A percentile compares a stretch with the other conserved stretches of the same genome.
Conservation (phyloP, 2,113 vertebrate species). For the Leucoraja erinaceus region DNA sequence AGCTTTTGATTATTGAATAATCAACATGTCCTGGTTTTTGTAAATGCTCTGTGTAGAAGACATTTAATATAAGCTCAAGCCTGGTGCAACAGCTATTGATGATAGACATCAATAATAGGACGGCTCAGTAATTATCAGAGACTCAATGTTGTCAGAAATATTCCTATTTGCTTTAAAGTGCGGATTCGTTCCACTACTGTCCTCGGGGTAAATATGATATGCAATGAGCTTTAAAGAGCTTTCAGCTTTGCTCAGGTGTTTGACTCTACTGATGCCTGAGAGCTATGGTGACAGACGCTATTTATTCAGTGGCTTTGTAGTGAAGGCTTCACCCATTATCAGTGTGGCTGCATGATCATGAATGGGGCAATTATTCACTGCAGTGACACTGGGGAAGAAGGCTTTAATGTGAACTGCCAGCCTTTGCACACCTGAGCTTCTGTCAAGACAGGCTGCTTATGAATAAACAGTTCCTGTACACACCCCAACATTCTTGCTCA, state of each 20-base stretch:
- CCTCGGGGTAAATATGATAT: constrained; percentile 25
- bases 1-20: not conserved
- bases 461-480: constrained; percentile 22
- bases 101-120: constrained; percentile 8
- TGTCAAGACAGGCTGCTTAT: constrained; percentile 11
- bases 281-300: constrained; percentile 24
- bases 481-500: not conserved
- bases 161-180: constrained; percentile 34
- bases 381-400: constrained; percentile 16
- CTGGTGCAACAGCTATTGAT: constrained; percentile 6
- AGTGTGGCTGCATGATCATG: constrained; percentile 23
- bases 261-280: constrained; percentile 35
- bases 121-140: constrained; percentile 26
- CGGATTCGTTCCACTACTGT: not conserved
- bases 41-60: not conserved
- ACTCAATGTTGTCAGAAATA: constrained; percentile 6
- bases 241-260: constrained; percentile 33
- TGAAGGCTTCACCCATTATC: constrained; percentile 34
- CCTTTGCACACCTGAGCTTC: constrained; percentile 25
- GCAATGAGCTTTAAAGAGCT: constrained; percentile 33
- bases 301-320: constrained; percentile 34
- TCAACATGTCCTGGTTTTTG: not conserved
- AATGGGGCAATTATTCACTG: constrained; percentile 34
- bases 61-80: not conserved
- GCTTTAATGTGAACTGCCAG: constrained; percentile 35